A percentile compares a stretch with the other conserved stretches of the same genome.
Conservation (phyloP, 2,888 invertebrate species). For the Aproaerema taeniolella region DNA sequence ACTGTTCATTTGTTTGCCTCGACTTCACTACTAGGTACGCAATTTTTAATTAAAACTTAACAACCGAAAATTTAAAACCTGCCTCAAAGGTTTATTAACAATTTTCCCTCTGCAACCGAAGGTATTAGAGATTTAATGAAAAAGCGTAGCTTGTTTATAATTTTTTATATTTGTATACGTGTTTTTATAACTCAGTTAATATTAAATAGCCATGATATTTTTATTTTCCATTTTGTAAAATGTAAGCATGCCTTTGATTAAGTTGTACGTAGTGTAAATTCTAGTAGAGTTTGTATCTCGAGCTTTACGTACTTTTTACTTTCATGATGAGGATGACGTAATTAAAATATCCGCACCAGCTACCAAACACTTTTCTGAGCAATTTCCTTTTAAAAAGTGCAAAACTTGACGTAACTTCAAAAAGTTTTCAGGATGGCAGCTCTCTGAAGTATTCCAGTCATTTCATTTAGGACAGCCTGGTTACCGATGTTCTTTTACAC, state of each 20-base stretch:
- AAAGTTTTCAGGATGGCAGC: conserved; percentile 9
- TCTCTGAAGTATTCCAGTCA: conserved; percentile 13
- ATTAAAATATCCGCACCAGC: neutral
- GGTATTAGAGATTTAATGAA: conserved; percentile 1
- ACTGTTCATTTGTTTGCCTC: conserved; percentile 61
- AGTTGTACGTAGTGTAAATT: too few relatives aligned
- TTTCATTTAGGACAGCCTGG: conserved; percentile 9
- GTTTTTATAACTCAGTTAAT: too few relatives aligned
- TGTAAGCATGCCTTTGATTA: too few relatives aligned
- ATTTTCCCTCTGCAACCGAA: conserved; percentile 4
- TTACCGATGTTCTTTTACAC: conserved; percentile 13
- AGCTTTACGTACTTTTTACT: too few relatives aligned
- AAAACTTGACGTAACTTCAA: conserved; percentile 12
- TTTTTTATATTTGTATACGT: neutral
- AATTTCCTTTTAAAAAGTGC: conserved; percentile 8
- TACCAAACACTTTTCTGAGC: neutral
- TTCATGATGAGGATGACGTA: too few relatives aligned
- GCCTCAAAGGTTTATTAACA: conserved; percentile 35
- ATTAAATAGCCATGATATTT: too few relatives aligned
- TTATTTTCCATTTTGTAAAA: too few relatives aligned
- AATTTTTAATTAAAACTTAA: conserved; percentile 61
- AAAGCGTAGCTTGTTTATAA: neutral
- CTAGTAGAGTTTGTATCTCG: too few relatives aligned
- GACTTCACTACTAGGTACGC: conserved; percentile 37
- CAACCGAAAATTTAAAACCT: conserved; percentile 50